A percentile compares a stretch with the other conserved stretches of the same genome.
Evolutionary conservation across 1,140 invertebrate species (phyloP).

Genomic region (Pygmarrhopalites habei): DNA sequence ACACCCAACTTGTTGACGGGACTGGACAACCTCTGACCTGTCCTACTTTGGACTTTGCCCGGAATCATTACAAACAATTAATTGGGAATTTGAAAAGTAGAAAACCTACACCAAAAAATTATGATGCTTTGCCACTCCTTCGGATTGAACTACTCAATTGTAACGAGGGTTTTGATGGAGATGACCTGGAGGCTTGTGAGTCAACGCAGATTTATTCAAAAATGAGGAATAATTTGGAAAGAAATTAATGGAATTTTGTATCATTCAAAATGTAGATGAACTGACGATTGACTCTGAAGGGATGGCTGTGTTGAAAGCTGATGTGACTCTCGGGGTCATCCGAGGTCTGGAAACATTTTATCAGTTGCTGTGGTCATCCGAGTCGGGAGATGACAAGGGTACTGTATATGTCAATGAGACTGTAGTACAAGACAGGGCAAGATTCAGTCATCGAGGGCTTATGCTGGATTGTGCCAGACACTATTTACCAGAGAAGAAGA

Average conservation of each 20-base stretch:
- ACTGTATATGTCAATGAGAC: constrained; percentile 42
- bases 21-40: neutral
- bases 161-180: neutral
- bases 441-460: constrained; percentile 49
- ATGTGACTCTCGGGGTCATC: constrained; percentile 29
- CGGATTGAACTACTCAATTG: neutral
- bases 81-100: neutral
- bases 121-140: neutral
- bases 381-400: neutral
- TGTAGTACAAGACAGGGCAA: constrained; percentile 48
- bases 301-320: too few species aligned
- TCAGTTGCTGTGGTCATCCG: constrained; percentile 32
- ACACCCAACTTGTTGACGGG: neutral
- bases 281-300: too few species aligned
- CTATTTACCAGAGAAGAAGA: constrained; percentile 44
- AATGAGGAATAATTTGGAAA: neutral
- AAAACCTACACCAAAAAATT: neutral
- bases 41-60: neutral
- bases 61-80: neutral
- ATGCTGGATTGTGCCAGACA: constrained; percentile 52
- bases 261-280: constrained; percentile 60
- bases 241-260: constrained; percentile 45
- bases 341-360: constrained; percentile 38
- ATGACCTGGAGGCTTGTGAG: neutral
- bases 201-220: neutral